Evolutionary conservation across 2,797 vertebrate genomes (phyloP), one percentile per base, ranked within the genome.

Genomic region (Sebastiscus tertius): DNA sequence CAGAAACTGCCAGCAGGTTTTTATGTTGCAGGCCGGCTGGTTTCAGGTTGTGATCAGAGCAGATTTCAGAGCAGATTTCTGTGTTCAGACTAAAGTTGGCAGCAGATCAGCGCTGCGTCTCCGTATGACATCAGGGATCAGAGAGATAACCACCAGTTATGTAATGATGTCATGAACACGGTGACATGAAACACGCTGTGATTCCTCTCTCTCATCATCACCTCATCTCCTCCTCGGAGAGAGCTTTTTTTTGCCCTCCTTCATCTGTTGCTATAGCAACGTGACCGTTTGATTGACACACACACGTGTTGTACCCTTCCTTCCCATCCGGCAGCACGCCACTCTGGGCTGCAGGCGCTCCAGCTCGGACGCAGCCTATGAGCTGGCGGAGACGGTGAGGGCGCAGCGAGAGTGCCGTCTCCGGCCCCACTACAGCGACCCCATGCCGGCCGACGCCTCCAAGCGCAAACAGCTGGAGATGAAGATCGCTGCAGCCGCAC

Each of bases 381-480:
- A 97, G 94, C 94, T 87, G 67, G 91, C 92, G 0, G 97, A 96
- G 75, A 95, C 96, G 24, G 95, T 96, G 91, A 97, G 95, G 93
- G 95, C 95, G 4, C 97, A 96, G 94, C 95, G 97, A 31, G 96
- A 97, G 91, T 96, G 96, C 81, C 96, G 97, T 12, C 95, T 98
- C 85, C 95, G 97, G 87, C 96, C 97, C 0, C 97, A 98, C 93
- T 97, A 97, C 95, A 97, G 97, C 27, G 97, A 97, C 91, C 97
- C 97, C 71, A 98, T 97, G 97, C 96, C 97, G 0, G 96, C 96
- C 0, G 96, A 97, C 79, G 96, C 97, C 0, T 95, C 97, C 87
- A 97, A 97, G 92, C 96, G 97, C 90, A 97, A 97, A 92, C 97
- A 98, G 94, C 95, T 97, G 93, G 97, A 98, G 92, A 96, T 98